Conservation (phyloP, 2,888 invertebrate genomes). For the Macropis europaea region DNA sequence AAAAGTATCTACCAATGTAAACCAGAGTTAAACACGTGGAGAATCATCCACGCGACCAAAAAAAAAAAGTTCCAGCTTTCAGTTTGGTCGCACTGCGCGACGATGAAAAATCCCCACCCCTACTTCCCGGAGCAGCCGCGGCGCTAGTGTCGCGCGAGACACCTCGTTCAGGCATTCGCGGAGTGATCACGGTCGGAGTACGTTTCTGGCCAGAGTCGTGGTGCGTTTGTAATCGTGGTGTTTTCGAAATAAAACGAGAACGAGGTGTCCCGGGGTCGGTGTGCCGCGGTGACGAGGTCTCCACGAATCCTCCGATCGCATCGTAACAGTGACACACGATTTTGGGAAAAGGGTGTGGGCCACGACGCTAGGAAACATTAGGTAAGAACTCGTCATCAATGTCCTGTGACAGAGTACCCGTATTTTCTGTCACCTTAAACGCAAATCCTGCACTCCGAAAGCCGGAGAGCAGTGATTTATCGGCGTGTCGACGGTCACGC, state of each 20-base stretch:
- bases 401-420: constrained; percentile 21
- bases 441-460: no score
- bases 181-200: constrained; percentile 71
- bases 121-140: no score
- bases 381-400: constrained; percentile 59
- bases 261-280: constrained; percentile 32
- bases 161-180: constrained; percentile 68
- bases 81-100: no score
- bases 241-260: constrained; percentile 48
- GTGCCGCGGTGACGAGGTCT: constrained; percentile 33
- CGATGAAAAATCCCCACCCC: no score
- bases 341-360: constrained; percentile 72
- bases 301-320: no score
- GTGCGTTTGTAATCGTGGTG: constrained; percentile 56
- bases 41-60: no score
- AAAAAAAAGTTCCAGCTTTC: no score
- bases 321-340: no score
- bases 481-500: constrained; percentile 14
- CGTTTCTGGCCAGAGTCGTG: constrained; percentile 66
- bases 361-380: constrained; percentile 69
- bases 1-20: no score
- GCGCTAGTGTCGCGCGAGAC: constrained; percentile 65
- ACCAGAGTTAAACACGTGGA: no score
- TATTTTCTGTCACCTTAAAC: not conserved
- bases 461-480: no score